These are phyloP conservation scores for Lepidurus arcticus DNA, from an alignment of 1,140 invertebrate genomes.

Conservation along the genomic window DNA sequence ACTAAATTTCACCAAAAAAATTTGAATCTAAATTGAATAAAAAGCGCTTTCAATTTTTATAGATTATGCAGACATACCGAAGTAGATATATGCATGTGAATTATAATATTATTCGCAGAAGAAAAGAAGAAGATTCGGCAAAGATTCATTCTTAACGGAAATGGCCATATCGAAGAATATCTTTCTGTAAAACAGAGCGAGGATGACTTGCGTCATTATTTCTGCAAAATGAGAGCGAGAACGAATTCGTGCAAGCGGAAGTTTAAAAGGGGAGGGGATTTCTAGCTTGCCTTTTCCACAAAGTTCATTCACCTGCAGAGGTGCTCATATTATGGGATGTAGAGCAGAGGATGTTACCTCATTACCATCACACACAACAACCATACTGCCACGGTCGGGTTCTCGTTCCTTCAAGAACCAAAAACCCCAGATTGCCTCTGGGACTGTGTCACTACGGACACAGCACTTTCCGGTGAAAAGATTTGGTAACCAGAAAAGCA, in stretches of 20 bases:
- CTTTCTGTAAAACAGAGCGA: no score
- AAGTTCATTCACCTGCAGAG: slow-evolving; percentile 19
- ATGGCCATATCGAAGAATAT: no score
- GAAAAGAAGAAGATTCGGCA: no score
- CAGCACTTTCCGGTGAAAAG: slow-evolving; percentile 25
- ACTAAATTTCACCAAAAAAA: no score
- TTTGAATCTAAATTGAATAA: no score
- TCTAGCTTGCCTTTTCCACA: background rate
- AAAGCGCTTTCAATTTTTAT: no score
- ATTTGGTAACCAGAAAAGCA: slow-evolving; percentile 10
- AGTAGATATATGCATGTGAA: no score
- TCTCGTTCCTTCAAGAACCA: background rate
- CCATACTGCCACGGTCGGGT: background rate
- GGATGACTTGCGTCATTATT: background rate
- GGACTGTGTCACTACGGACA: slow-evolving; percentile 35
- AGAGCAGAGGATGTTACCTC: slow-evolving; percentile 17
- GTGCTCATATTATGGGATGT: slow-evolving; percentile 9
- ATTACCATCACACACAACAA: slow-evolving; percentile 19
- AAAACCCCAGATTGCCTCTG: slow-evolving; percentile 15
- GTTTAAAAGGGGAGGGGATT: background rate
- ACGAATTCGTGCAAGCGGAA: slow-evolving; percentile 10
- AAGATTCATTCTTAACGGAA: no score
- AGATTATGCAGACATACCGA: no score
- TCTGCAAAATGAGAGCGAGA: background rate
- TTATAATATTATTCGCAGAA: no score